Evolutionary conservation across 2,113 vertebrate genomes (phyloP).

Genomic region (Ammodytes dubius): DNA sequence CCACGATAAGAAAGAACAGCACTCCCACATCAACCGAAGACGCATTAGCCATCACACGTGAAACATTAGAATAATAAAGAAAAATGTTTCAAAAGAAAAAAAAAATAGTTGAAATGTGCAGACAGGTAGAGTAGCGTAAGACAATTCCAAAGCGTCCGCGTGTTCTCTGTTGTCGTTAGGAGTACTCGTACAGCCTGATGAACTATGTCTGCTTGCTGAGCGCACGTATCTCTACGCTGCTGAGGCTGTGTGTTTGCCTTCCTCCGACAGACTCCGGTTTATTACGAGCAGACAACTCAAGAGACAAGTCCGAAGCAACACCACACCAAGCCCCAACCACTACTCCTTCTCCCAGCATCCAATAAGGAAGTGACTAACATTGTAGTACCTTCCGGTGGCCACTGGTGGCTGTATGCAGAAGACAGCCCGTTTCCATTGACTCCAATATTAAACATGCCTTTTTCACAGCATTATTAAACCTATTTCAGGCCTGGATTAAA

Average conservation of each 20-base stretch:
- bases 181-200: background rate
- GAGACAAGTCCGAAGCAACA: background rate
- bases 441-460: no score
- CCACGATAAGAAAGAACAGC: slow-evolving; percentile 73
- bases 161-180: background rate
- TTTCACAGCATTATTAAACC: no score
- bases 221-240: background rate
- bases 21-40: slow-evolving; percentile 73
- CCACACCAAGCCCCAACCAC: no score
- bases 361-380: no score
- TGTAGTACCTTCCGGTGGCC: no score
- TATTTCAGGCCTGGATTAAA: no score
- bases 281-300: background rate
- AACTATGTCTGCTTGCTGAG: background rate
- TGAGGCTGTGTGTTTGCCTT: no score
- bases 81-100: background rate
- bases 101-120: background rate
- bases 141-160: background rate
- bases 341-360: no score
- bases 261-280: background rate
- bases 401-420: no score
- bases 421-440: no score
- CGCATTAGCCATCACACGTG: slow-evolving; percentile 77
- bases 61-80: background rate
- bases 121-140: background rate